Conservation (phyloP, 2,797 vertebrate species). For the Halcyon smyrnensis region DNA sequence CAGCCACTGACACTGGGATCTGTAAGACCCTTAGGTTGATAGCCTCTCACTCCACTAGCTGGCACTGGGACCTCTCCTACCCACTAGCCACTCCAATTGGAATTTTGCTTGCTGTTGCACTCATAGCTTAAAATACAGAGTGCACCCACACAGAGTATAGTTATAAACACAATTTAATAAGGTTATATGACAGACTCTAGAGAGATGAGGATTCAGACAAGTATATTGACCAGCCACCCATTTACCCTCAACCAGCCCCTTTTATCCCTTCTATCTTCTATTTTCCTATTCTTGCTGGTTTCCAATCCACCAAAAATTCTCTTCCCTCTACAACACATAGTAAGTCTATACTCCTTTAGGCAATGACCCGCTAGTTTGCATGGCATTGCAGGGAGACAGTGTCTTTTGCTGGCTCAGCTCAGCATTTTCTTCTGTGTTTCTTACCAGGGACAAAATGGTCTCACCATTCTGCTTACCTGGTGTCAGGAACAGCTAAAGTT, state of each 20-base stretch:
- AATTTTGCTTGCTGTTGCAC: background rate
- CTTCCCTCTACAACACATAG: background rate
- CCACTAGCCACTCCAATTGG: background rate
- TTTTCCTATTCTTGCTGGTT: background rate
- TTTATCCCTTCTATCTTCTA: background rate
- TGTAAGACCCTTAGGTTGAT: fast-evolving
- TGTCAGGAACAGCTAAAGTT: background rate
- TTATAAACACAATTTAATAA: background rate
- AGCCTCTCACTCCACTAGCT: background rate
- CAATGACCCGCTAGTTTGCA: background rate
- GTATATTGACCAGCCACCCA: background rate
- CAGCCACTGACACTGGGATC: background rate
- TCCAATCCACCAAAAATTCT: background rate
- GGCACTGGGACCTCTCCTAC: background rate
- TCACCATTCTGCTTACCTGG: background rate
- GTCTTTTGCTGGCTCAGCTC: background rate
- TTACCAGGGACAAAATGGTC: background rate
- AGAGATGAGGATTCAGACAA: background rate
- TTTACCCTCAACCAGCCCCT: background rate
- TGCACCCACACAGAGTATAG: background rate
- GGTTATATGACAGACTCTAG: background rate
- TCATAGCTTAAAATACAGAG: background rate
- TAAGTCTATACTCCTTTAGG: background rate
- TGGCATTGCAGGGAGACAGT: background rate
- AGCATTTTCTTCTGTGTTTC: background rate